Base-by-base conservation (phyloP, 2,797 vertebrate species). In the Rhadinocentrus ornatus region DNA sequence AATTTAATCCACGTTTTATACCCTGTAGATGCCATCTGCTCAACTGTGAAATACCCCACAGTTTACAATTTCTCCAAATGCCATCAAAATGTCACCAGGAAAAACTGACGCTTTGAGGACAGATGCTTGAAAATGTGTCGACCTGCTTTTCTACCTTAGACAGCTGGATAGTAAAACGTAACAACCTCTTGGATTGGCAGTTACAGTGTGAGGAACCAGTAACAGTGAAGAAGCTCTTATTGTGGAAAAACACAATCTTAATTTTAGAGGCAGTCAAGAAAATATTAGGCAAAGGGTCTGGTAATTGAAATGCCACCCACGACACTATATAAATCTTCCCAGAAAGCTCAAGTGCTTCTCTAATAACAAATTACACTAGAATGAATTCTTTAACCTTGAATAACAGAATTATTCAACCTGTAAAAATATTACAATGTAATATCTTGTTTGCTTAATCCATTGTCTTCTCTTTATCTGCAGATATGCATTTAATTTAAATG, bases 81-180 rank as follows among this genome's bases (percentile, higher is more conserved):
- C 78, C 83, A 91, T 82, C 77, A 85, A 91, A 92, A 89, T 91
- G 89, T 87, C 84, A 92, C 82, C 71, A 16, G 78, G 80, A 88
- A 86, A 84, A 84, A 72, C 48, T 72, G 79, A 77, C 75, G 82
- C 77, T 79, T 58, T 15, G 65, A 59, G 69, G 73, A 71, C 12
- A 52, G 44, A 46, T 69, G 39, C 31, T 61, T 66, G 26, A 61
- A 80, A 82, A 70, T 69, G 35, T 67, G 79, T 65, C 54, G 57
- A 70, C 44, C 22, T 63, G 62, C 48, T 66, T 75, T 66, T 52
- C 60, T 31, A 8, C 13, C 53, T 50, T 22, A 62, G 72, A 71
- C 53, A 72, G 80, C 86, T 62, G 71, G 32, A 74, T 67, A 60
- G 68, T 75, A 80, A 46, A 80, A 39, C 74, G 69, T 62, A 69